Evolutionary conservation across 2,888 invertebrate genomes (phyloP), one percentile per base, ranked within the genome.

Genomic region (Chymomyza procnemis): DNA sequence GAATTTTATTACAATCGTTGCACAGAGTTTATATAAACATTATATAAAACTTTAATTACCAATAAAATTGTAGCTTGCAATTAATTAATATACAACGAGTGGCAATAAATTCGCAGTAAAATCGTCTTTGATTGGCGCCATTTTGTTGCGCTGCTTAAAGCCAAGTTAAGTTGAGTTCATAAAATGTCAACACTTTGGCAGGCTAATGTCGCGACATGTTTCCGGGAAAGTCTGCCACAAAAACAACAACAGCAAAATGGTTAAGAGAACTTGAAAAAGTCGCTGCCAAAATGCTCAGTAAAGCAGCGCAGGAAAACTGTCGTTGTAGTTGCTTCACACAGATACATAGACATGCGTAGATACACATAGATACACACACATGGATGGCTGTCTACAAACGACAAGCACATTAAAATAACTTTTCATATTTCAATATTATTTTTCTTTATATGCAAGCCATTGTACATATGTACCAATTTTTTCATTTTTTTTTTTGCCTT

Each of bases 171-270:
- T 41, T 14, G 34, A 41, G 34, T 41, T 41, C 34, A 41, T 41
- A 41, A 41, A 41, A 41, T 41, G 34, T 41, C 34, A 41, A 41
- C 34, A 12, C 34, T 41, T 41, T 41, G 76, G 80, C 26, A 18
- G 76, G 80, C 81, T 81, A 78, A 71, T 80, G 88, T 82, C 86
- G 87, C 88, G 88, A 79, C 88, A 83, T 72, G 87, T 83, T 86
- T 87, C 86, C 86, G 86, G 86, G 88, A 86, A 83, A 88, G 83
- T 86, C 87, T 87, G 80, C 70, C 71, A 74, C 80, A 78, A 79
- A 69, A 71, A 63, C 71, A 71, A 76, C 78, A 80, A 78, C 71
- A 71, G 71, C 66, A 66, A 61, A 56, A 61, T 54, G 8, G 56
- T 55, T 19, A 61, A 61, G 14, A 59, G 18, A 16, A 50, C 50